Conservation (phyloP, 2,888 invertebrate species). For the Orgyia antiqua region DNA sequence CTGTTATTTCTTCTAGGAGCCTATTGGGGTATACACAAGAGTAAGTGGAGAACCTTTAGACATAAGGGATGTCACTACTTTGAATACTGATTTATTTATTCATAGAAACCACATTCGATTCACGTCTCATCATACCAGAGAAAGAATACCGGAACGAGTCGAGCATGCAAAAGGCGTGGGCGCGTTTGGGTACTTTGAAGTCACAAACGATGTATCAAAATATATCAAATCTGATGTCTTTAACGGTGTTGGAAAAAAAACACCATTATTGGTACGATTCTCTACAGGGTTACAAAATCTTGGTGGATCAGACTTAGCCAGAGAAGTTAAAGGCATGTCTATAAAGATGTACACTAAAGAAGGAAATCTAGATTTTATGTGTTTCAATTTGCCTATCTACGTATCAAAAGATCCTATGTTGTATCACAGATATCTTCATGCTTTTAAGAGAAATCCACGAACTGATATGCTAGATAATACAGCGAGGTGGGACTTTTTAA, state of each 20-base stretch:
- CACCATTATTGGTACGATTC: constrained; percentile 85
- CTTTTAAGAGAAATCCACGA: constrained; percentile 93
- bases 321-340: constrained; percentile 92
- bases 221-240: constrained; percentile 87
- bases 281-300: constrained; percentile 88
- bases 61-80: constrained; percentile 1
- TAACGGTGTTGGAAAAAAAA: constrained; percentile 84
- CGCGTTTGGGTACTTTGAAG: constrained; percentile 89
- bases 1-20: constrained; percentile 3
- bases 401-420: constrained; percentile 89
- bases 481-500: constrained; percentile 92
- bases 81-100: constrained; percentile 4
- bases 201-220: constrained; percentile 87
- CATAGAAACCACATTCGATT: constrained; percentile 44
- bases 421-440: constrained; percentile 92
- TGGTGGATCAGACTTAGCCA: constrained; percentile 89
- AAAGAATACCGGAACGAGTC: constrained; percentile 93
- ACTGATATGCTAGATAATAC: constrained; percentile 89
- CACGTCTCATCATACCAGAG: constrained; percentile 82
- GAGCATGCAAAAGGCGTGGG: constrained; percentile 96
- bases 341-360: constrained; percentile 94
- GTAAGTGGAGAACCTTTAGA: constrained; percentile 6
- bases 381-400: constrained; percentile 91
- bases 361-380: constrained; percentile 92
- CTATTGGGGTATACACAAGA: constrained; percentile 4